Evolutionary conservation across 2,113 vertebrate genomes (phyloP).

Genomic region (Daphoenositta chrysoptera): DNA sequence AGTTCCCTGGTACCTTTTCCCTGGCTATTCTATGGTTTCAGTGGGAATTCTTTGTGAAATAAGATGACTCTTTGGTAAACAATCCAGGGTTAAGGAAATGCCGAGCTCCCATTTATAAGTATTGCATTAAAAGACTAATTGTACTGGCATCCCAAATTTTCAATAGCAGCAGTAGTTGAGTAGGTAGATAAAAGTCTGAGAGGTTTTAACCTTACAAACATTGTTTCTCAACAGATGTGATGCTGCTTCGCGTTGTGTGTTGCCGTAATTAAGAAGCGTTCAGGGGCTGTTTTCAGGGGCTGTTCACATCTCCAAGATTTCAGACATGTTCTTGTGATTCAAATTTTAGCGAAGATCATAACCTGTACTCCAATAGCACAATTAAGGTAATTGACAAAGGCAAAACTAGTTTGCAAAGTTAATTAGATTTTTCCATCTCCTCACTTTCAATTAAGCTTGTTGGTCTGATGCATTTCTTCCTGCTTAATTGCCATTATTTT

Average conservation of each 20-base stretch:
- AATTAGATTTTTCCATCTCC: conserved; percentile 81
- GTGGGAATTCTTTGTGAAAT: not conserved
- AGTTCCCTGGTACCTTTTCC: not conserved
- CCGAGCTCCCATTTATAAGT: not conserved
- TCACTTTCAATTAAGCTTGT: conserved; percentile 77
- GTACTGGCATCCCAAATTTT: not conserved
- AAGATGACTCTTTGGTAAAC: not conserved
- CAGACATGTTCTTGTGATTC: not conserved
- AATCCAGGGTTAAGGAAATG: not conserved
- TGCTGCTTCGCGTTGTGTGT: not conserved
- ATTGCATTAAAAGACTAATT: not conserved
- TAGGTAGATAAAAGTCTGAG: not conserved
- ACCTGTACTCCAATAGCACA: conserved; percentile 54
- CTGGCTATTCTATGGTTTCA: not conserved
- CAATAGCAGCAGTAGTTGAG: not conserved
- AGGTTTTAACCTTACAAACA: not conserved
- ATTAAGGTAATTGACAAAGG: conserved; percentile 77
- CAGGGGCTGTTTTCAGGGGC: not conserved
- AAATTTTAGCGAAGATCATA: conserved; percentile 58
- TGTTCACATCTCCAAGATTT: no score
- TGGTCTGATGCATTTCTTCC: conserved; percentile 67
- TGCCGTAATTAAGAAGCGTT: not conserved
- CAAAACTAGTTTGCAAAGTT: conserved; percentile 77
- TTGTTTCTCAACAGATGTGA: not conserved
- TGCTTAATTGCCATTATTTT: conserved; percentile 64